A percentile compares a stretch with the other conserved stretches of the same genome.
These are phyloP conservation scores for Gandaritis pyraliata DNA, from an alignment of 2,888 invertebrate genomes.

Conservation along the genomic window DNA sequence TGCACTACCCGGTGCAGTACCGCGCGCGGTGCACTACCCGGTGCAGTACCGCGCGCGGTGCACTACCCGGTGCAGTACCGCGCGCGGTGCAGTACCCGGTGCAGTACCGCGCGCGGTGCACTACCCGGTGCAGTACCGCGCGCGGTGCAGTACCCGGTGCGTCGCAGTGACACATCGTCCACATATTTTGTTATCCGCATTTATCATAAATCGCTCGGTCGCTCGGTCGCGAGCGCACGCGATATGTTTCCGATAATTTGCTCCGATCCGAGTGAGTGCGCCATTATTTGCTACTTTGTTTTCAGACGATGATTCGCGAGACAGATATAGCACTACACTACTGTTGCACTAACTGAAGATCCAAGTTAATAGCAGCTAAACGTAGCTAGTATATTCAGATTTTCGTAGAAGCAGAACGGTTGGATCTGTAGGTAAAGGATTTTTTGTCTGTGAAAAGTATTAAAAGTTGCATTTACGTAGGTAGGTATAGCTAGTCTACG, in stretches of 20 bases:
- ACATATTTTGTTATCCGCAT: slow-evolving; percentile 39
- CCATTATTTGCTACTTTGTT: slow-evolving; percentile 19
- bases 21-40: no score
- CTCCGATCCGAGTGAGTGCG: slow-evolving; percentile 20
- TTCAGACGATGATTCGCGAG: slow-evolving; percentile 19
- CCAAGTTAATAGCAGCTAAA: neutral
- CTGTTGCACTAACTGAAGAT: neutral
- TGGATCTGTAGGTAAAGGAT: neutral
- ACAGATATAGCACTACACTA: no score
- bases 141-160: no score
- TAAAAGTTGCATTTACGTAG: neutral
- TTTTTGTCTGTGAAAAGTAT: neutral
- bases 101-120: no score
- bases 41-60: no score
- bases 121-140: no score
- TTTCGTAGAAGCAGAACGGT: neutral
- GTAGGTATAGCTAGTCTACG: no score
- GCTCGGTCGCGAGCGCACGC: slow-evolving; percentile 23
- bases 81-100: no score
- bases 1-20: no score
- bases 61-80: no score
- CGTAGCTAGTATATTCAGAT: slow-evolving; percentile 1
- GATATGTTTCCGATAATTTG: slow-evolving; percentile 34
- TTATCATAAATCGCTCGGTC: slow-evolving; percentile 42
- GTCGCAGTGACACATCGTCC: slow-evolving; percentile 31